Evolutionary conservation across 2,113 vertebrate genomes (phyloP), one percentile per base, ranked within the genome.

Genomic region (Meles meles): DNA sequence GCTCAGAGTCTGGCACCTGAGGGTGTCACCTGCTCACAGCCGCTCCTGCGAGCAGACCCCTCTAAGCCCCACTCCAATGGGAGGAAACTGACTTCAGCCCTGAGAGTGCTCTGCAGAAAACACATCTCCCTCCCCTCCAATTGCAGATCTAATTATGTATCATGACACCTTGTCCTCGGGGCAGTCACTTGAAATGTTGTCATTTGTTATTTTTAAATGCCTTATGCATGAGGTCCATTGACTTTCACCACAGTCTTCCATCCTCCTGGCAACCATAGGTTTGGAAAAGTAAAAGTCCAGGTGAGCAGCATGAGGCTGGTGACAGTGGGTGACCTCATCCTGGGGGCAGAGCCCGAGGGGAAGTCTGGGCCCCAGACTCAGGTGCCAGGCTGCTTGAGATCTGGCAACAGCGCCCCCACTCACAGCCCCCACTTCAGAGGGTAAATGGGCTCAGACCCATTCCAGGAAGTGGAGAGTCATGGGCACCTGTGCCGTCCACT

Each of bases 401-500:
- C n/a, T 3, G 14, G 31, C 0, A 23, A 25, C 1, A 1, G 12
- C 0, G 27, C n/a, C 10, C 0, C 34, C 5, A 0, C 13, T 20
- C 13, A 6, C 2, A 4, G 6, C 1, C 0, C 18, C 15, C 7
- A 4, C 80, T 9, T 1, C 11, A 3, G 11, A 12, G 2, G 9
- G 10, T 0, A 5, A 10, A 0, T 0, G 14, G 8, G 55, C n/a
- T 44, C 9, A 1, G 72, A 15, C 1, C 4, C 42, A 0, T 0
- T 2, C 20, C 7, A 1, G 71, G 55, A 3, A 11, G 1, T 6
- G 0, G 8, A 10, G 18, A 1, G 37, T 39, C 69, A 0, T 8
- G 20, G 9, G 14, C 39, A 18, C 8, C 5, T 1, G 39, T 10
- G 1, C 23, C 44, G 13, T 15, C 1, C 0, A 29, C 1, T 0